Evolutionary conservation across 2,113 vertebrate genomes (phyloP), one percentile per base, ranked within the genome.

Genomic region (Chaetodon trifascialis): DNA sequence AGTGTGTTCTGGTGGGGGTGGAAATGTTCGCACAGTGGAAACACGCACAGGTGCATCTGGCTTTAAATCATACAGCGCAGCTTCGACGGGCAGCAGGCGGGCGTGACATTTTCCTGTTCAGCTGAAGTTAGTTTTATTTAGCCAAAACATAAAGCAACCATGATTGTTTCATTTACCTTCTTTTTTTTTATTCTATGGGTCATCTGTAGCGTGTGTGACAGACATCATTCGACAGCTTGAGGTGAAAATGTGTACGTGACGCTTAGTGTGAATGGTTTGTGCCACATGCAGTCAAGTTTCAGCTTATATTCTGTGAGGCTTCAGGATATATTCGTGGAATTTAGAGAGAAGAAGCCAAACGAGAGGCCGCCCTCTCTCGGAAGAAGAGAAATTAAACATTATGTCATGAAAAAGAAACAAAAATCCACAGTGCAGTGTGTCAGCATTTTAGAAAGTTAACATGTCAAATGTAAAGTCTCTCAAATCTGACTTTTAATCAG

Each of bases 81-180:
- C 58, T 64, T 73, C 21, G 42, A 15, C 44, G 34, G 54, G 1
- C 63, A n/a, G 16, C 4, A 5, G 5, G 15, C 14, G 17, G 65
- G 56, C 70, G 10, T 30, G 66, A 71, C 4, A 3, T 71, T 70
- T 82, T 76, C 65, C 56, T 42, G 25, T 58, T 71, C 12, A 55
- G 67, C 17, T 34, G 2, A 65, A 68, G 19, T 55, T 63, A 17
- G 8, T 25, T 11, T 36, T 15, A 46, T 54, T 54, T 12, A 4
- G 65, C 44, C 30, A 55, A 46, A 64, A 71, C 10, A 7, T 14
- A 9, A 25, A 11, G 7, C 4, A 8, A 66, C 5, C 12, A 15
- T 19, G 21, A 11, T 47, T 15, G 19, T 16, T 73, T 23, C 1
- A 23, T 46, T 42, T 44, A 2, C 6, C 30, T 30, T 30, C 30